These are phyloP conservation scores for Erebia palarica DNA, from an alignment of 2,888 invertebrate species.

Conservation along the genomic window DNA sequence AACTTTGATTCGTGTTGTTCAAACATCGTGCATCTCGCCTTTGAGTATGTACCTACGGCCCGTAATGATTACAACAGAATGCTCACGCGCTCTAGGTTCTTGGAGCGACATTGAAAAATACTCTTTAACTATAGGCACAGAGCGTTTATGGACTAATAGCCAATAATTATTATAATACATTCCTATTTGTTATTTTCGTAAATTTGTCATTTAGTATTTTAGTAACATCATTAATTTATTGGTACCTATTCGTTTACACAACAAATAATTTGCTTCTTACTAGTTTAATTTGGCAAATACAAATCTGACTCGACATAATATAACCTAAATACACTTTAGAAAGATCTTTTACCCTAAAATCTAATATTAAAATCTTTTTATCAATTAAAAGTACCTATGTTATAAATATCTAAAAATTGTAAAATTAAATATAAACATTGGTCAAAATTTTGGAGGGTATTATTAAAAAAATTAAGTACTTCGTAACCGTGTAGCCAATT, in stretches of 20 bases:
- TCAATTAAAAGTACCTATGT: background rate
- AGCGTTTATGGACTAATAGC: background rate
- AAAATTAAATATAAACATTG: constrained; percentile 15
- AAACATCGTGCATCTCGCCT: too few species aligned
- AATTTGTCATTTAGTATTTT: background rate
- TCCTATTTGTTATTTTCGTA: background rate
- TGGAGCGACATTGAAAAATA: too few species aligned
- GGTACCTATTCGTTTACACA: background rate
- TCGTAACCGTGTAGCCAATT: constrained; percentile 50
- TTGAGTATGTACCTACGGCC: too few species aligned
- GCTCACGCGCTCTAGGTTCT: too few species aligned
- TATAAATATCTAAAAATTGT: background rate
- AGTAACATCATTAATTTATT: background rate
- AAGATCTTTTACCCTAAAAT: background rate
- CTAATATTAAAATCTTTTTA: background rate
- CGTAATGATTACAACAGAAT: too few species aligned
- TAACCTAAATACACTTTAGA: background rate
- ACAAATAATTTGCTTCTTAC: background rate
- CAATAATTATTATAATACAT: background rate
- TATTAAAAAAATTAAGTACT: constrained; percentile 39
- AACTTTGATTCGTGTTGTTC: too few species aligned
- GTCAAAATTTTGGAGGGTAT: constrained; percentile 14
- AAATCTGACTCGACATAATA: background rate
- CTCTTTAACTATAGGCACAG: background rate
- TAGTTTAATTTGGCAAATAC: background rate